Base-by-base conservation (phyloP, 2,888 invertebrate species). In the Polyommatus iphigenia region DNA sequence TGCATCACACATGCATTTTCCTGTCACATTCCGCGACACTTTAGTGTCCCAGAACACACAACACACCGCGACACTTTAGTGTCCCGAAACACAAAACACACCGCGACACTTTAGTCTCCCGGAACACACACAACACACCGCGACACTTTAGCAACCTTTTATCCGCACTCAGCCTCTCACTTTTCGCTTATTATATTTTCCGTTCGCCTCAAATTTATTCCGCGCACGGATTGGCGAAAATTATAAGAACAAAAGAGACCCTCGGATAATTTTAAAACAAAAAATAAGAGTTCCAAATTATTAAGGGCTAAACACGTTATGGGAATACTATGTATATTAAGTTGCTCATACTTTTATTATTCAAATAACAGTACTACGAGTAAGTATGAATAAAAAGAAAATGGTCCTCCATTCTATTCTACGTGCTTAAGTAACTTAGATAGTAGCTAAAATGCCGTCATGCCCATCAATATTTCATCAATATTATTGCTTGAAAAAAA, bases 211-310 rank as follows among this genome's bases (percentile, higher is more conserved):
- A 72, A 72, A 72, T 72, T 36, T 72, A 72, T 72, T 72, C 71
- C n/a, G 41, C 8, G 71, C 71, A 72, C 71, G 41, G n/a, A 36
- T 8, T 36, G n/a, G 3, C 41, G 41, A 72, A 72, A 72, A 72
- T 72, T 72, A n/a, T 72, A 20, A 72, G n/a, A 72, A 72, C 71
- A 71, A 71, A 67, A 67, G 62, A 62, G 67, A 29, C 67, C 67
- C 67, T 67, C 62, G 13, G 62, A 62, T 62, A 62, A 24, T 62
- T 67, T 29, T 67, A 67, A 29, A 67, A 67, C 29, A 67, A 67
- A 67, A 67, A 67, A 15, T 3, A 10, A 29, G 67, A 62, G 62
- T 24, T 67, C 67, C 67, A 67, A 67, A 67, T 67, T 67, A 67
- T 15, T 15, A 29, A 24, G 67, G 67, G 67, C 4, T 67, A 67